phyloP scores from a whole-genome alignment of 30 jellyfish, hydroid and myxozoan species.

The Turritopsis rubra region DNA sequence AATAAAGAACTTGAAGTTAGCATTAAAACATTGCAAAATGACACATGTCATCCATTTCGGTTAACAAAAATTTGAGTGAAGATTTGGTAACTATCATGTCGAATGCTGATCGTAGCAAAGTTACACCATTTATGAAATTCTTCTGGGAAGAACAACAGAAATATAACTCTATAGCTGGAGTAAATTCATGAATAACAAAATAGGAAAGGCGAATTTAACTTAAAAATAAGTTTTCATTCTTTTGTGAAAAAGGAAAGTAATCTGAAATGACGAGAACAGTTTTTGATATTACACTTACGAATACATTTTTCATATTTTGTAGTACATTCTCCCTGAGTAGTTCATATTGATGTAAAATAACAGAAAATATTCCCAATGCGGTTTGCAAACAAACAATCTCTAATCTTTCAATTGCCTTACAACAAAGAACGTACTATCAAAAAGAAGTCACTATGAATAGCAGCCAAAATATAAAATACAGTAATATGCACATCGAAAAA shows the following conservation, averaged over 20 bases:
- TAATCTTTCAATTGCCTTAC: neutral
- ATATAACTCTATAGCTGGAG: neutral
- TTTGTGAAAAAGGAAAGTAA: neutral
- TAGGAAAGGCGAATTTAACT: neutral
- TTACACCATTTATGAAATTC: no score
- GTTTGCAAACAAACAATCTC: neutral
- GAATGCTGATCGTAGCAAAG: no score
- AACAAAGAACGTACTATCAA: neutral
- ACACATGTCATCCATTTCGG: no score
- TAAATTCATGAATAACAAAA: neutral
- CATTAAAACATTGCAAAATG: no score
- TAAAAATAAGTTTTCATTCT: neutral
- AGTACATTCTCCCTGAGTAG: neutral
- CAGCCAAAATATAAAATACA: neutral
- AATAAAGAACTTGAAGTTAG: no score
- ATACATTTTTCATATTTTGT: neutral
- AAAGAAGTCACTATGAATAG: neutral
- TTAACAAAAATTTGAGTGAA: no score
- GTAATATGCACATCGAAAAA: neutral
- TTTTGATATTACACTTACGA: neutral
- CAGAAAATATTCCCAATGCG: neutral
- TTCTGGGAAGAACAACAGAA: neutral
- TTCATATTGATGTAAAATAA: neutral
- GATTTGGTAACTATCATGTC: no score
- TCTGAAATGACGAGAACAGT: neutral